Base-by-base conservation (phyloP, 2,113 vertebrate species). In the Camarhynchus parvulus region DNA sequence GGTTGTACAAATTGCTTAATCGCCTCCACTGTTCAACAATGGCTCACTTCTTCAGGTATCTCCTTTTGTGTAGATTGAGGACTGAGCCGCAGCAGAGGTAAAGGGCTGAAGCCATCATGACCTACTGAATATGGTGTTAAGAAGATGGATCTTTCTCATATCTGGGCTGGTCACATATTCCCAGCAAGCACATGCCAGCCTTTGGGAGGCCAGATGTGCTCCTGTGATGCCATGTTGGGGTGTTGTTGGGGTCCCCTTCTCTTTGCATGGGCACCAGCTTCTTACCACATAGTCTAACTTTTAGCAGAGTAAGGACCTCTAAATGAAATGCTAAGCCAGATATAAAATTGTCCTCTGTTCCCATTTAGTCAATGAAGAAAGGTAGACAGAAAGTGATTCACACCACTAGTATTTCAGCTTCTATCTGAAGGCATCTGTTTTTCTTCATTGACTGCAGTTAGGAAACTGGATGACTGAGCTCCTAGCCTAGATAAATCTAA, bases 211-310 rank as follows among this genome's bases (percentile, higher is more conserved):
- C 61, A 21, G 31, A 13, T 7, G 1, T 21, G 2, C 15, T 49
- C 10, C 52, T 76, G 9, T 11, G 2, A n/a, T 70, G 44, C 6
- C 35, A 23, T 6, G 3, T 19, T 0, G 0, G 27, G 31, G 4
- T 21, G 10, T 56, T 53, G 2, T 3, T 24, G 13, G 12, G 20
- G 8, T 39, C 8, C 7, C 5, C 18, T 66, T 33, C 41, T 55
- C 58, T 55, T 50, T 61, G 8, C 2, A 0, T 31, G 13, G 15
- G 12, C 27, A 39, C 21, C 49, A 83, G 13, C 39, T 59, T 53
- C 72, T 59, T 27, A 47, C 5, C 39, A 19, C 15, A 2, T 5
- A 18, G 16, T 7, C 41, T 49, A 47, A 49, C 15, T 81, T 76
- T 31, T 67, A 21, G 15, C 30, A 47, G 24, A 23, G 35, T 42